Percentiles rank a stretch among this genome's conserved stretches.
These are phyloP conservation scores for Ceyx erithaca DNA, from an alignment of 2,797 vertebrate species.

Conservation along the genomic window DNA sequence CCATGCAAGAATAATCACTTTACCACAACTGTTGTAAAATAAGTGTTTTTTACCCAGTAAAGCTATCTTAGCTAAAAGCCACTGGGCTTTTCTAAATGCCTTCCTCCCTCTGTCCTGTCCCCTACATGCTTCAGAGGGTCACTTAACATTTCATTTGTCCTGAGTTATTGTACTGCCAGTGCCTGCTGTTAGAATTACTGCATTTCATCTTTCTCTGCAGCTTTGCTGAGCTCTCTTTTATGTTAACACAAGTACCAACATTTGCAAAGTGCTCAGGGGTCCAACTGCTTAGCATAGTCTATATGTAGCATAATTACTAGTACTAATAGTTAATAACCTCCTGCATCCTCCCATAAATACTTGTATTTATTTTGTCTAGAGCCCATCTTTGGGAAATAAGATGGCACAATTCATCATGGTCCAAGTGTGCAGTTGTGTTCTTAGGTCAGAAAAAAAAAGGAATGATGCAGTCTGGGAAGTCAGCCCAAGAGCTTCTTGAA, in stretches of 20 bases:
- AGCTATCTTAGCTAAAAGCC: background rate
- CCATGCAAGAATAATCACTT: background rate
- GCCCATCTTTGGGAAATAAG: background rate
- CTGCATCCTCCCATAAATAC: background rate
- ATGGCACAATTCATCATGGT: background rate
- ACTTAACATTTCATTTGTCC: background rate
- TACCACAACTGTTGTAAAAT: background rate
- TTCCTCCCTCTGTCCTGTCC: background rate
- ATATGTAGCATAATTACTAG: background rate
- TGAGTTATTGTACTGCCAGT: background rate
- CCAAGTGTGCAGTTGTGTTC: fast-evolving
- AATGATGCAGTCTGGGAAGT: background rate
- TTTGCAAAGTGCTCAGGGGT: background rate
- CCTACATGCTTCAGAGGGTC: background rate
- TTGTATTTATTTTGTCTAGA: background rate
- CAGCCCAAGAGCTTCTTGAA: background rate
- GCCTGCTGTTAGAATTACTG: background rate
- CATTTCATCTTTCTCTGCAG: background rate
- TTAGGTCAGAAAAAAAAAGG: background rate
- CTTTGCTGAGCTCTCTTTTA: background rate
- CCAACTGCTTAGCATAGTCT: background rate
- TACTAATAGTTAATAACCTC: background rate
- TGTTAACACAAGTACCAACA: background rate
- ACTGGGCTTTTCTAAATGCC: background rate
- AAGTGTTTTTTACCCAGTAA: background rate